Evolutionary conservation across 2,797 vertebrate species (phyloP).

Genomic region (Sebastiscus albofasciatus): DNA sequence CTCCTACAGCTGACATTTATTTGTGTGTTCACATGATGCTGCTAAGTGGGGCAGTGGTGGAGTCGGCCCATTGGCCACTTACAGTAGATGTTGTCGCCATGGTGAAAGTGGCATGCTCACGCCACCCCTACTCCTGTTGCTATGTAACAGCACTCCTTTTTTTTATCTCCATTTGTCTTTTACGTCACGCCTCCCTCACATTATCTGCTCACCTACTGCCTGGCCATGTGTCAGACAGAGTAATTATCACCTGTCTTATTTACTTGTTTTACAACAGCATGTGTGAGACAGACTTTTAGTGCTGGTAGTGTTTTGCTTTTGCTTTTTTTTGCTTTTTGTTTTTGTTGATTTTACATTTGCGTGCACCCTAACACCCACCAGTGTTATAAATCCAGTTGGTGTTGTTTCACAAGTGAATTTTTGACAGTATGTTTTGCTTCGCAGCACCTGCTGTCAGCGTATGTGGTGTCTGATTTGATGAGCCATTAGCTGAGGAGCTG

Average conservation of each 20-base stretch:
- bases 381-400: conserved; percentile 37
- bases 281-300: conserved; percentile 9
- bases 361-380: conserved; percentile 34
- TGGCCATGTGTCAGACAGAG: background rate
- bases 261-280: background rate
- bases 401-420: conserved; percentile 53
- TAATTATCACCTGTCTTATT: background rate
- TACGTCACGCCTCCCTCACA: conserved; percentile 41
- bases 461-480: conserved; percentile 23
- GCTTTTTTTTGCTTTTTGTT: background rate
- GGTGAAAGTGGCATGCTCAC: conserved; percentile 57
- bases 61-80: conserved; percentile 41
- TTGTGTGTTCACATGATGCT: conserved; percentile 18
- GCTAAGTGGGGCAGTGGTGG: conserved; percentile 28
- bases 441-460: conserved; percentile 41
- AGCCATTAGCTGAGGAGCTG: conserved; percentile 8
- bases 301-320: background rate
- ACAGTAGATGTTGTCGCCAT: conserved; percentile 68
- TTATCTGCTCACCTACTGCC: conserved; percentile 35
- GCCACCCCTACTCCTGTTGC: conserved; percentile 48
- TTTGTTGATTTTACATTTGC: background rate
- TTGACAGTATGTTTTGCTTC: conserved; percentile 45
- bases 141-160: conserved; percentile 52
- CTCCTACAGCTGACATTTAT: conserved; percentile 17
- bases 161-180: conserved; percentile 30